A percentile compares a stretch with the other conserved stretches of the same genome.
These are phyloP conservation scores for Ormyrus nitidulus DNA, from an alignment of 2,888 invertebrate genomes.

Conservation along the genomic window DNA sequence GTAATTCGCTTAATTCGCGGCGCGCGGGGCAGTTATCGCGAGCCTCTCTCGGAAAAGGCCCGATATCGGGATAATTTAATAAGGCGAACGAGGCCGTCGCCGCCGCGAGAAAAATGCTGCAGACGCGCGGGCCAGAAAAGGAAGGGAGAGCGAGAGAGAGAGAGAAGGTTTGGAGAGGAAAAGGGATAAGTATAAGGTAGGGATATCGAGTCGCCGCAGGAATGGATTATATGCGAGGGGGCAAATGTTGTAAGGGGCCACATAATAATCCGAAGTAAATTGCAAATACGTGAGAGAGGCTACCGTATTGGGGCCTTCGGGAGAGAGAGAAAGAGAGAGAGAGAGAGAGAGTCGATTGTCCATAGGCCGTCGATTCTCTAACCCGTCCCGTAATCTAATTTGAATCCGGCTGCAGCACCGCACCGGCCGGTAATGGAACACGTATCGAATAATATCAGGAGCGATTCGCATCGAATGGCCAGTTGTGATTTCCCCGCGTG, in stretches of 20 bases:
- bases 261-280: conserved; percentile 74
- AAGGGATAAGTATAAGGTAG: neutral
- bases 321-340: conserved; percentile 16
- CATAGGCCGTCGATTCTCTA: conserved; percentile 24
- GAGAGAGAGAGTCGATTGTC: conserved; percentile 30
- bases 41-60: neutral
- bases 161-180: neutral
- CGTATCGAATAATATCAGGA: conserved; percentile 74
- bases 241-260: conserved; percentile 64
- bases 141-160: neutral
- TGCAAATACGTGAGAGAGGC: conserved; percentile 73
- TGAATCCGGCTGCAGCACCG: conserved; percentile 54
- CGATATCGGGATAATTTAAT: neutral
- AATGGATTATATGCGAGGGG: conserved; percentile 14
- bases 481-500: conserved; percentile 63
- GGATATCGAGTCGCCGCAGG: neutral
- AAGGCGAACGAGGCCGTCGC: no score
- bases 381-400: conserved; percentile 62
- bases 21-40: no score
- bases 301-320: conserved; percentile 67
- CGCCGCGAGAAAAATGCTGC: no score
- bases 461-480: conserved; percentile 72
- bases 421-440: conserved; percentile 68
- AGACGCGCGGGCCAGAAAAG: neutral
- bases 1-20: no score